Base-by-base conservation (phyloP, 2,888 invertebrate species). In the Branchellion lobata region DNA sequence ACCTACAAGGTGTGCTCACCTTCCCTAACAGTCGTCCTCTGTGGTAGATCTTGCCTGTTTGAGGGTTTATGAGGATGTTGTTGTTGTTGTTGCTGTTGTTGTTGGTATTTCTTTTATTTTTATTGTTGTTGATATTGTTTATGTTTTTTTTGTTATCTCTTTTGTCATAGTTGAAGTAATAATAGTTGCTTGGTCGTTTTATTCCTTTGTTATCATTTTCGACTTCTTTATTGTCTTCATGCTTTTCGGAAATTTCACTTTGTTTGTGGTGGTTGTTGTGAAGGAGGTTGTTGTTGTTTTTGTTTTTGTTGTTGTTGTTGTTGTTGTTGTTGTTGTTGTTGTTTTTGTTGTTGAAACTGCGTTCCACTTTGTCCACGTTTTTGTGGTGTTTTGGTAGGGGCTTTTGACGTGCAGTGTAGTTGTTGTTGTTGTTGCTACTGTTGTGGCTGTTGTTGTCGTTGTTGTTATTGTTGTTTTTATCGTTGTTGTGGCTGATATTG, bases 11-110 rank as follows among this genome's bases (percentile, higher is more conserved):
- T 73, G 57, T 14, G 34, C 36, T 36, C n/a, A 80, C 78, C 80
- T 80, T 80, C 1, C 78, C 80, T 3, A 80, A 73, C n/a, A 80
- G 69, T 61, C 77, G 78, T 24, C 78, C 80, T 18, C 71, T 68
- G 2, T 78, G 61, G 34, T 80, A 80, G 33, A 5, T 80, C 31
- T 29, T 78, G 29, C 78, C 80, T 8, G n/a, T 78, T 1, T 24
- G 24, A 3, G 36, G 69, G n/a, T 80, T 78, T 40, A 74, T 57
- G 33, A 79, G 29, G 53, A 72, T 71, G 31, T 27, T 47, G 33
- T 27, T 71, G 31, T 79, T 51, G 34, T 24, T 27, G 73, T 27
- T 34, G 24, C 33, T 51, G 34, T 33, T 33, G 36, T 65, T 47
- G 27, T 71, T 69, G 27, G 29, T 27, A 27, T 71, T 31, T n/a